Evolutionary conservation across 2,113 vertebrate species (phyloP).

Genomic region (Anolis sagrei): DNA sequence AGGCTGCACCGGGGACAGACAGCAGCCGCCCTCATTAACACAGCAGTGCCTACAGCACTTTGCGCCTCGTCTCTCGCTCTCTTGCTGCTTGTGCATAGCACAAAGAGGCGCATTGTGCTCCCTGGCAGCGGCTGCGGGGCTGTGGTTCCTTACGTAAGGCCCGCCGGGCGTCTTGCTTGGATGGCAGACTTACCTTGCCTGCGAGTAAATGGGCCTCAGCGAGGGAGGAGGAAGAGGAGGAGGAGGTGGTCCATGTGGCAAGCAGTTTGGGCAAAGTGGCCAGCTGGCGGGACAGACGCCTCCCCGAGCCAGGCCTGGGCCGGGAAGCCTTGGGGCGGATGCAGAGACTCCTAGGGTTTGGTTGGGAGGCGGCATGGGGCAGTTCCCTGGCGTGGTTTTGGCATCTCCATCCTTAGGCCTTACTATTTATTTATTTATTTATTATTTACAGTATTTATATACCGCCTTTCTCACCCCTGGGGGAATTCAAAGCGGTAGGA

Average conservation of each 20-base stretch:
- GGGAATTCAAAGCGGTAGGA: no score
- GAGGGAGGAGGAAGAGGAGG: neutral
- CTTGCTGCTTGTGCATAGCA: conserved; percentile 26
- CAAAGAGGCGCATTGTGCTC: conserved; percentile 77
- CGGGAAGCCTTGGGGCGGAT: no score
- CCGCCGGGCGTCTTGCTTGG: conserved; percentile 72
- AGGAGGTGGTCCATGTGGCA: neutral
- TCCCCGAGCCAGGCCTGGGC: neutral
- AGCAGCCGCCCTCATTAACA: conserved; percentile 46
- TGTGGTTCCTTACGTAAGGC: conserved; percentile 79
- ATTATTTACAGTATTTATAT: no score
- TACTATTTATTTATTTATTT: no score
- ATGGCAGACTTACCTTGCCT: conserved; percentile 54
- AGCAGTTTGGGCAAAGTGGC: neutral
- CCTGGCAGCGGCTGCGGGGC: conserved; percentile 66
- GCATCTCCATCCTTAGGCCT: neutral
- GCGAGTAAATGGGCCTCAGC: neutral
- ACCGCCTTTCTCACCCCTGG: no score
- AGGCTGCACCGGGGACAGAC: neutral
- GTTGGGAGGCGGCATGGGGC: neutral
- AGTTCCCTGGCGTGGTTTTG: neutral
- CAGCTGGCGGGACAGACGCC: neutral
- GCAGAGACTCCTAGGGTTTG: no score
- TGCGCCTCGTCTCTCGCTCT: conserved; percentile 18
- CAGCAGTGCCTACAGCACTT: conserved; percentile 9